Evolutionary conservation across 2,888 invertebrate species (phyloP), one percentile per base, ranked within the genome.

Genomic region (Pheosia gnoma): DNA sequence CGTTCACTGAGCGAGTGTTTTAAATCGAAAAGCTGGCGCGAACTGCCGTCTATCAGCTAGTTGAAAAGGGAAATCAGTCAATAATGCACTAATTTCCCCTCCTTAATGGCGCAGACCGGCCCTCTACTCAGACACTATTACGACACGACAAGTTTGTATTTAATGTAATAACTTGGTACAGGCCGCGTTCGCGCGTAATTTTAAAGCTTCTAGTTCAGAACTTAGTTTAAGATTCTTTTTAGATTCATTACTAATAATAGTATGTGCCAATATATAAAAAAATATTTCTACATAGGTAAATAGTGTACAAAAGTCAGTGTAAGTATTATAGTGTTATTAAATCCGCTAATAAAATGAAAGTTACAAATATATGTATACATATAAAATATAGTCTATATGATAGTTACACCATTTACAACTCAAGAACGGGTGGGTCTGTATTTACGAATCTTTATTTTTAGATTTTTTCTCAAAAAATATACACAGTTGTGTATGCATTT

Each of bases 61-160:
- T 92, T 90, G 86, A 86, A 86, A 89, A 85, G 89, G 93, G 93
- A 93, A 93, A 93, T 93, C 90, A 93, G 91, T 92, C 91, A 91
- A 93, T 93, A 91, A 93, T 93, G 89, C 90, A 92, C 93, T 93
- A 90, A 93, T 93, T 93, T 93, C 93, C 93, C 90, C 83, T 90
- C 86, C 89, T 90, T 90, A 92, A 91, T 93, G 86, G 90, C 84
- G 75, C 82, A 86, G 88, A 84, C 76, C 76, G 74, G 76, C 74
- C 74, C 74, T 74, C 74, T 67, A 74, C 74, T 84, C 87, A 86
- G 88, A 83, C 86, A 88, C 87, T 87, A 87, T 87, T 84, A 86
- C 87, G 84, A 79, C 71, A 74, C 83, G 80, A 83, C 84, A 82
- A 84, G 81, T 84, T 82, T 72, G 77, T 80, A 78, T 78, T 75